Base-by-base conservation (phyloP, 2,113 vertebrate genomes). In the Petroica traversi region DNA sequence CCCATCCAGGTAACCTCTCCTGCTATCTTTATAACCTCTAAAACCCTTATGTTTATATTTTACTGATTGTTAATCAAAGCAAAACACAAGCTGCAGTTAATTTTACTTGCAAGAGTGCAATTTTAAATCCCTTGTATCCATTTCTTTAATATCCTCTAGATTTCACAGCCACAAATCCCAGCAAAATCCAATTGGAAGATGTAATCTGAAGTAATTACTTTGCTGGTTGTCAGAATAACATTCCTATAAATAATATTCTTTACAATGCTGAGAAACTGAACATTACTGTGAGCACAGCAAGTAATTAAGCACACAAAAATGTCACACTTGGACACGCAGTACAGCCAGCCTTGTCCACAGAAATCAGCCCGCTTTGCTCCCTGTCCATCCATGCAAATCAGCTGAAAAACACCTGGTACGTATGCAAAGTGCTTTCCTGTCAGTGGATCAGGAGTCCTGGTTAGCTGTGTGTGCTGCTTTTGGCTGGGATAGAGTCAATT, bases 181-280 rank as follows among this genome's bases (percentile, higher is more conserved):
- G 63, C 34, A 92, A 80, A 94, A 77, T 61, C 49, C 40, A 88
- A 45, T 40, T 67, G 82, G 85, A 95, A 83, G 67, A 46, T 28
- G 49, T 8, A 73, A 20, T n/a, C 41, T 55, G 49, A 90, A 90
- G 72, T 62, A 94, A 93, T 71, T 88, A 64, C 36, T 85, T 88
- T 18, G 29, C 34, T 80, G 49, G 36, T 46, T 90, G 49, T 49
- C 88, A 85, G 72, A 19, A 93, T 85, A 79, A 92, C 57, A 45
- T 82, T 90, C 31, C 82, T 23, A 2, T 64, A 29, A 95, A 92
- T 72, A 81, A 75, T 68, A 68, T 54, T 85, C 26, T 36, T 88
- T 49, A 90, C 38, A 80, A 83, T 69, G 63, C 63, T 77, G 79
- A 85, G 95, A 93, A 95, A 94, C 18, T 24, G 40, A 85, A 63